Base-by-base conservation (phyloP, 2,113 vertebrate genomes). In the Rousettus leschenaultii region DNA sequence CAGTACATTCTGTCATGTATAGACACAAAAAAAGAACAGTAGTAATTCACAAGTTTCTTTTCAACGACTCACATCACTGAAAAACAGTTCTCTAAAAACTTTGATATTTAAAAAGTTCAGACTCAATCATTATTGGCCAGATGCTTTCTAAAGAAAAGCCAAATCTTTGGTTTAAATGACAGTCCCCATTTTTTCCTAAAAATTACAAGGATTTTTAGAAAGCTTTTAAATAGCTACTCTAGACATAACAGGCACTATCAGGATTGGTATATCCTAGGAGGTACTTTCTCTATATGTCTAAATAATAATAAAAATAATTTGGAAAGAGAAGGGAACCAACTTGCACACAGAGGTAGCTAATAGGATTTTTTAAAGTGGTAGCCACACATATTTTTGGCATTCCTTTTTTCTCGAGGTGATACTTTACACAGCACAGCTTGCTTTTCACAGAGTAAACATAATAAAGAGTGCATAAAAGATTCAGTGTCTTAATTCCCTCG, bases 41-140 rank as follows among this genome's bases (percentile, higher is more conserved):
- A 51, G 61, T 35, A 35, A 90, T 94, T 95, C 80, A 91, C 38
- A 70, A 84, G 89, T 96, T 82, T 90, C 66, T 51, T 91, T 96
- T 94, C 85, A 75, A 22, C 16, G 35, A 6, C 35, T 22, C 48
- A 5, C 30, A 43, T 74, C 1, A 10, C 57, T 63, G 68, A 90
- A 90, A 91, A 74, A 83, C 57, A 84, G 45, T 90, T 88, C 45
- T 70, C 24, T 73, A 87, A 95, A 65, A 85, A 82, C 59, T 73
- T 73, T 59, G 74, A 95, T 86, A 90, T 78, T 93, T 77, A 30
- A 85, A 79, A 96, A 98, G 88, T 90, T 93, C 61, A 95, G 84
- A 95, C 86, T 94, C 82, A 61, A 94, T 94, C 55, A 80, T 95
- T 91, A 84, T 26, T 95, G 55, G 66, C 55, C 18, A 48, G 78